A percentile compares a stretch with the other conserved stretches of the same genome.
Conservation (phyloP, 2,113 vertebrate species). For the Salvelinus alpinus region DNA sequence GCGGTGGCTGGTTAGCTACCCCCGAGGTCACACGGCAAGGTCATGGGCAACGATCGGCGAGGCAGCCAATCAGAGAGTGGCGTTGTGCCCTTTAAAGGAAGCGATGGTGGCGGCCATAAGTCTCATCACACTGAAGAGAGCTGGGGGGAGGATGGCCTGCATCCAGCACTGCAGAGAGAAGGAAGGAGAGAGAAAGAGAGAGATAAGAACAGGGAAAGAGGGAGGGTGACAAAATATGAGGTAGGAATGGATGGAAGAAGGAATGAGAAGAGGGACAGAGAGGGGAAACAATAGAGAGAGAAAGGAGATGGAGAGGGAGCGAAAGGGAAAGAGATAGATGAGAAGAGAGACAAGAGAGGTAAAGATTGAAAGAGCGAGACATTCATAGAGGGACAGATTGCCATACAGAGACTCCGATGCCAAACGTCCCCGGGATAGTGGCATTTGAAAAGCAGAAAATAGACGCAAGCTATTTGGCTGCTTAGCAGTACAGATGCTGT, state of each 20-base stretch:
- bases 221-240: neutral
- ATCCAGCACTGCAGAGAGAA: constrained; percentile 53
- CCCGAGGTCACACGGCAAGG: constrained; percentile 54
- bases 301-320: neutral
- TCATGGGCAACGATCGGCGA: constrained; percentile 39
- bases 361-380: constrained; percentile 6
- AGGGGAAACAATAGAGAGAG: too few relatives aligned
- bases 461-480: constrained; percentile 45
- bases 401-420: constrained; percentile 13
- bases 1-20: constrained; percentile 27
- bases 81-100: constrained; percentile 59
- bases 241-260: constrained; percentile 17
- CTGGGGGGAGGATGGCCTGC: constrained; percentile 60
- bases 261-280: constrained; percentile 1
- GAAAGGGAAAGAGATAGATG: neutral
- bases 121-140: constrained; percentile 26
- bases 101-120: constrained; percentile 50
- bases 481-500: constrained; percentile 25
- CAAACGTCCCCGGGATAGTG: constrained; percentile 42
- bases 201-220: neutral
- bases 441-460: constrained; percentile 35
- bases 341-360: constrained; percentile 9
- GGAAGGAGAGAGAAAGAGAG: neutral
- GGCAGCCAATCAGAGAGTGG: constrained; percentile 58
- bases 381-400: constrained; percentile 4